These are phyloP conservation scores for Agrotis puta DNA, from an alignment of 2,888 invertebrate genomes.

Conservation along the genomic window DNA sequence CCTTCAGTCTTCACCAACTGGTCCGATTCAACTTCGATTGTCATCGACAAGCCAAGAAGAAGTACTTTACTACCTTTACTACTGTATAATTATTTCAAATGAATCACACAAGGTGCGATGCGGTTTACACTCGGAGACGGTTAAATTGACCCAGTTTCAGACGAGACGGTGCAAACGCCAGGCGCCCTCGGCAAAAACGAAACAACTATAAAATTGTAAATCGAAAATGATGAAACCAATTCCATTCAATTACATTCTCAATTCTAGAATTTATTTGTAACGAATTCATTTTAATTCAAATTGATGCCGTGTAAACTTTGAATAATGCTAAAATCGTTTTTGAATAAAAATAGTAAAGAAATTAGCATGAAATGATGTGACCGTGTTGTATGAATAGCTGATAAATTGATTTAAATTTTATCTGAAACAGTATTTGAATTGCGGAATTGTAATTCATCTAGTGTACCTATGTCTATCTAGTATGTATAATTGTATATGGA, in stretches of 20 bases:
- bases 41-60: background rate
- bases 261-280: conserved; percentile 6
- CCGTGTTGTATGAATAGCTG: background rate
- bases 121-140: conserved; percentile 38
- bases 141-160: conserved; percentile 50
- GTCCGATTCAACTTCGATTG: too few species aligned
- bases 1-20: too few species aligned
- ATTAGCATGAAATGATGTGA: conserved; percentile 6
- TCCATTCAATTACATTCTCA: conserved; percentile 17
- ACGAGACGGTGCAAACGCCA: conserved; percentile 9
- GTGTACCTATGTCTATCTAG: too few species aligned
- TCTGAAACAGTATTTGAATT: too few species aligned
- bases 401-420: background rate
- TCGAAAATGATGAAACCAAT: conserved; percentile 23
- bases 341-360: background rate
- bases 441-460: too few species aligned
- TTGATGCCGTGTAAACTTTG: background rate
- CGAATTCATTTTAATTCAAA: conserved; percentile 16
- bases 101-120: conserved; percentile 30
- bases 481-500: too few species aligned
- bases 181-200: conserved; percentile 32
- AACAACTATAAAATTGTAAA: conserved; percentile 31
- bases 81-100: conserved; percentile 23
- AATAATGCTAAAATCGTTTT: conserved; percentile 13
- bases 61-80: background rate